A percentile compares a stretch with the other conserved stretches of the same genome.
Evolutionary conservation across 2,888 invertebrate species (phyloP).

Genomic region (Ariolimax columbianus): DNA sequence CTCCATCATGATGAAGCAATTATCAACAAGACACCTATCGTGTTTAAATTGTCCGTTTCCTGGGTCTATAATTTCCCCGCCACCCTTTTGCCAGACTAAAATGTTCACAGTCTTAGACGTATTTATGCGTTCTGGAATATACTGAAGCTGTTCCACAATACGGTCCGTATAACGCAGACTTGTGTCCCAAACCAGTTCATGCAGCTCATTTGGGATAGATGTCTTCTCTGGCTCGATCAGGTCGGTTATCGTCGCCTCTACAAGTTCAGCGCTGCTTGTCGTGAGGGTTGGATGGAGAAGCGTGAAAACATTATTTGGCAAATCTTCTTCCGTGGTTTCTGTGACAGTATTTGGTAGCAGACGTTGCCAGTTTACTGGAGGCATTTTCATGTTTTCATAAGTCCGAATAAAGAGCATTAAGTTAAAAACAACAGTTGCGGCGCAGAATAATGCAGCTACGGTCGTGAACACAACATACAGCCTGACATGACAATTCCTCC

Average conservation of each 20-base stretch:
- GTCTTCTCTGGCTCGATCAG: too few relatives aligned
- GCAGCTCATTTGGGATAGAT: not conserved
- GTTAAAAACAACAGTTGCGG: not conserved
- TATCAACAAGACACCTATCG: not conserved
- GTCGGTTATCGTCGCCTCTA: too few relatives aligned
- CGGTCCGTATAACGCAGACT: constrained; percentile 6
- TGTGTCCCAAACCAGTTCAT: not conserved
- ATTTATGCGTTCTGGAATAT: not conserved
- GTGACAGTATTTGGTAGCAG: too few relatives aligned
- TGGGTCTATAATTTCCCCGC: not conserved
- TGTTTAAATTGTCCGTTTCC: not conserved
- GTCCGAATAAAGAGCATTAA: not conserved
- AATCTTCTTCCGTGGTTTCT: not conserved
- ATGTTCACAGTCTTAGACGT: not conserved
- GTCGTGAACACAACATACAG: not conserved
- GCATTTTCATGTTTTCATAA: too few relatives aligned
- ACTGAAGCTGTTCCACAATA: constrained; percentile 3
- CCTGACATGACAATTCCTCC: not conserved
- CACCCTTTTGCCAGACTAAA: not conserved
- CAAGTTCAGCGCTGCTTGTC: too few relatives aligned
- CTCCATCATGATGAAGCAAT: not conserved
- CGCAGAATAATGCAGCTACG: not conserved
- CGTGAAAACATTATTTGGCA: not conserved
- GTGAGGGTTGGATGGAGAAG: too few relatives aligned
- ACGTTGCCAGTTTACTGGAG: not conserved